Evolutionary conservation across 2,797 vertebrate species (phyloP).

Genomic region (Coregonus sp.): DNA sequence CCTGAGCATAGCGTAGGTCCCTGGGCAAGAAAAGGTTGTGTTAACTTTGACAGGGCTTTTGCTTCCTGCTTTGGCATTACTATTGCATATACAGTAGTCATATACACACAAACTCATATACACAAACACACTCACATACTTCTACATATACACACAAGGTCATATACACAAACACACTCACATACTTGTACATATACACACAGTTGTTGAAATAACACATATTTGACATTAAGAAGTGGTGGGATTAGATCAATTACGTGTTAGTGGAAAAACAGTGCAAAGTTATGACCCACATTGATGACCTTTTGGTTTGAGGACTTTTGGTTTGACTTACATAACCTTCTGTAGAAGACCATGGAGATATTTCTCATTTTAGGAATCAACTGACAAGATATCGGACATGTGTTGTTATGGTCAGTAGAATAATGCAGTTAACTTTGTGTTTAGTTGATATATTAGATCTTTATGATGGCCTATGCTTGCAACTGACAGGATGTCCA

Average conservation of each 20-base stretch:
- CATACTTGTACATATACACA: neutral
- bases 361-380: neutral
- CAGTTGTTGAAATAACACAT: neutral
- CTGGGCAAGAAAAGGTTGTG: slow-evolving; percentile 12
- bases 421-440: neutral
- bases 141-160: neutral
- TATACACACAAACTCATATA: slow-evolving; percentile 49
- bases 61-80: neutral
- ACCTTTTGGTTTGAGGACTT: neutral
- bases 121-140: slow-evolving; percentile 19
- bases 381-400: neutral
- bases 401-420: neutral
- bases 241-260: neutral
- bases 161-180: too few relatives aligned
- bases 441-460: neutral
- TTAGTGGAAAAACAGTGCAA: neutral
- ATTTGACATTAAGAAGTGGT: neutral
- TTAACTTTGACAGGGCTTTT: slow-evolving; percentile 34
- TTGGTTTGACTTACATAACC: neutral
- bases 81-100: slow-evolving; percentile 15
- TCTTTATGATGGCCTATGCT: neutral
- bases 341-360: neutral
- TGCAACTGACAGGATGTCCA: neutral
- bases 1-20: too few relatives aligned
- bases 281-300: neutral